Percentiles rank a stretch among this genome's conserved stretches.
phyloP scores from a whole-genome alignment of 2,113 vertebrate species.

The Barbus barbus region DNA sequence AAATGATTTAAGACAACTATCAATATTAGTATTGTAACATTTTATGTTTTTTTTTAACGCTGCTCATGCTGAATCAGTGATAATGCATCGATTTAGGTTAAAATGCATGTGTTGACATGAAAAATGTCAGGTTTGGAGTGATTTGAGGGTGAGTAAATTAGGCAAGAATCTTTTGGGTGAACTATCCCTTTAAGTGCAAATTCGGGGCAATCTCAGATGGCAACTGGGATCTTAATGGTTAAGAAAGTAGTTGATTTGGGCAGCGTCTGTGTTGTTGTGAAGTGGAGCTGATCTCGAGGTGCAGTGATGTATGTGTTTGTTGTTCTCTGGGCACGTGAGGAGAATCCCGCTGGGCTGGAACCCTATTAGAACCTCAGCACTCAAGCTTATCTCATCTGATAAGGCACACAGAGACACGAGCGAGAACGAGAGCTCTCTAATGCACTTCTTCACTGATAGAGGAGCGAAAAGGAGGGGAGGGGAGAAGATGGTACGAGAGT shows the following conservation, averaged over 20 bases:
- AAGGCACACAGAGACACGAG: slow-evolving; percentile 50
- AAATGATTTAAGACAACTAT: too few relatives aligned
- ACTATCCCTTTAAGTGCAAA: not conserved
- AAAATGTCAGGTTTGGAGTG: not conserved
- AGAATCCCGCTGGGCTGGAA: slow-evolving; percentile 54
- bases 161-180: too few relatives aligned
- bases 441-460: slow-evolving; percentile 46
- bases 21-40: too few relatives aligned
- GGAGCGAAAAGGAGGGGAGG: slow-evolving; percentile 11
- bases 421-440: slow-evolving; percentile 50
- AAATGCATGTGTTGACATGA: not conserved
- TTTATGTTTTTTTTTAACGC: too few relatives aligned
- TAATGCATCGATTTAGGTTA: not conserved
- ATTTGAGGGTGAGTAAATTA: not conserved
- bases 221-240: not conserved
- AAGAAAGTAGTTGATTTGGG: slow-evolving; percentile 21
- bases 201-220: not conserved
- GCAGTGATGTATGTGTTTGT: slow-evolving; percentile 61
- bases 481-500: slow-evolving; percentile 34
- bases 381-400: slow-evolving; percentile 61
- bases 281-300: not conserved
- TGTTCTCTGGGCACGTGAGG: slow-evolving; percentile 54
- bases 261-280: slow-evolving; percentile 33
- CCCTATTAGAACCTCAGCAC: slow-evolving; percentile 57
- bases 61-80: too few relatives aligned